These are phyloP conservation scores for Hirtodrosophila duncani DNA, from an alignment of 2,888 invertebrate species.

Conservation along the genomic window DNA sequence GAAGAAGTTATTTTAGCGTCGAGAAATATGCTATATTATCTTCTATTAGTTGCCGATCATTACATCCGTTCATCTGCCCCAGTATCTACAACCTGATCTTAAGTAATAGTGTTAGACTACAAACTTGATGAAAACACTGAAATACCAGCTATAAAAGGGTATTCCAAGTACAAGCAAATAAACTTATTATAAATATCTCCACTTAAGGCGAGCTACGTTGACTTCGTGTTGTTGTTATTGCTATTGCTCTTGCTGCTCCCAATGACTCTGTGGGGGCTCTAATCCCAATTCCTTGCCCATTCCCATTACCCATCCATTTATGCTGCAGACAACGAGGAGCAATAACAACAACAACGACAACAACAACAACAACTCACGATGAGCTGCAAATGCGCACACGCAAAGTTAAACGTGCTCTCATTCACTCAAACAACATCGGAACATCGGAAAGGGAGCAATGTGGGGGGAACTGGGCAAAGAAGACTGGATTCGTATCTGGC, in stretches of 20 bases:
- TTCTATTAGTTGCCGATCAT: too few species aligned
- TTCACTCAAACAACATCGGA: slow-evolving; percentile 32
- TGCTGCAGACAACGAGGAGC: slow-evolving; percentile 42
- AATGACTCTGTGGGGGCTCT: slow-evolving; percentile 58
- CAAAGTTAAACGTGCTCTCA: slow-evolving; percentile 62
- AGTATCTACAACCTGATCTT: too few species aligned
- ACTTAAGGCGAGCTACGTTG: slow-evolving; percentile 57
- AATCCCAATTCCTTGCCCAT: too few species aligned
- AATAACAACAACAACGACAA: slow-evolving; percentile 23
- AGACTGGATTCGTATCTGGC: too few species aligned
- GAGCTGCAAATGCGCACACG: slow-evolving; percentile 70
- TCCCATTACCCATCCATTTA: too few species aligned
- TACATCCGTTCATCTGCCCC: too few species aligned
- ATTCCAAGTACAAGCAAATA: slow-evolving; percentile 69
- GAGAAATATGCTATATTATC: slow-evolving; percentile 6
- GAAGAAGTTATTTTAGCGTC: not conserved
- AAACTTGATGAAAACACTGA: too few species aligned
- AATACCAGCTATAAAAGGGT: too few species aligned
- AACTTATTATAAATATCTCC: slow-evolving; percentile 73
- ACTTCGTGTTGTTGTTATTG: slow-evolving; percentile 22
- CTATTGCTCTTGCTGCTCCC: slow-evolving; percentile 20
- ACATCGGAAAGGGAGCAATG: not conserved
- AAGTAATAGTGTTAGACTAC: too few species aligned
- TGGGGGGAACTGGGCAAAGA: not conserved
- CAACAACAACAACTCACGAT: slow-evolving; percentile 29